phyloP scores from a whole-genome alignment of 2,888 invertebrate genomes.

The Rhamnusium bicolor region DNA sequence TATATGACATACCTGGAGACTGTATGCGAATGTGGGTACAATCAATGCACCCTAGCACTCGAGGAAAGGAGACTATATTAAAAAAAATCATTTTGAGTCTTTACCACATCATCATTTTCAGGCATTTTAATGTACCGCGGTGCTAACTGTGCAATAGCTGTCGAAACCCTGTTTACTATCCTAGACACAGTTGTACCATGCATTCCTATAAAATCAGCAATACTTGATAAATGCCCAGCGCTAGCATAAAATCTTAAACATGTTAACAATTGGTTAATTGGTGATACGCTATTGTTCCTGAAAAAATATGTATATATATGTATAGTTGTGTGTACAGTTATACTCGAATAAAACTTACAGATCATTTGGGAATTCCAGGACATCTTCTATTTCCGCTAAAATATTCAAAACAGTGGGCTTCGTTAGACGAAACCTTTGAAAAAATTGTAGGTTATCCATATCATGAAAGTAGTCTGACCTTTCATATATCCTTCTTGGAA shows the following conservation, averaged over 20 bases:
- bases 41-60: not conserved
- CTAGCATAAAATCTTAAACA: conserved; percentile 19
- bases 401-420: not conserved
- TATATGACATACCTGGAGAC: not conserved
- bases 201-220: conserved; percentile 27
- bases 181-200: conserved; percentile 26
- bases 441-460: not conserved
- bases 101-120: not conserved
- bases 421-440: not conserved
- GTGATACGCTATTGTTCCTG: conserved; percentile 35
- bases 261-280: conserved; percentile 31
- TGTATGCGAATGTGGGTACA: not conserved
- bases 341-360: not conserved
- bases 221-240: conserved; percentile 14
- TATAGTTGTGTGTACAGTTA: not conserved
- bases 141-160: conserved; percentile 7
- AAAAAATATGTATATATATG: not conserved
- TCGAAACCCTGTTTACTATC: conserved; percentile 20
- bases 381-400: not conserved
- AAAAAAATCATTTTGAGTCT: not conserved
- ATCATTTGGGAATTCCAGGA: not conserved
- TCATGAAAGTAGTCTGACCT: not conserved
- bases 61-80: not conserved
- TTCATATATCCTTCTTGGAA: not conserved
- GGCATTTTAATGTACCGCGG: not conserved